Conservation (phyloP, 2,113 vertebrate genomes). For the Gavialis gangeticus region DNA sequence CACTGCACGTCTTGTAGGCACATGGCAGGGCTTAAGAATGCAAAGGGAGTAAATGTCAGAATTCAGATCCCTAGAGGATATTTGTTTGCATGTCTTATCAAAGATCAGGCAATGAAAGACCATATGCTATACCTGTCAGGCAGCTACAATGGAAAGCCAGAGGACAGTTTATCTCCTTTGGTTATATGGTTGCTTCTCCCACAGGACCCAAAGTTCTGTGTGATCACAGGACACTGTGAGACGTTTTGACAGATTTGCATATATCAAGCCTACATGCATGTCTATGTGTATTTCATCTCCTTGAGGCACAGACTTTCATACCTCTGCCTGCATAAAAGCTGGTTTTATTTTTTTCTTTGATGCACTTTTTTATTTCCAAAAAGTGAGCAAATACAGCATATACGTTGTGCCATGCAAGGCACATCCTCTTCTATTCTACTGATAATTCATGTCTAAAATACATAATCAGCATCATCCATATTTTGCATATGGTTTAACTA, state of each 20-base stretch:
- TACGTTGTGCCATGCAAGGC: neutral
- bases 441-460: neutral
- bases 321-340: accelerated
- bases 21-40: neutral
- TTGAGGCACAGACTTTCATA: neutral
- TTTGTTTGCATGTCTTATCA: neutral
- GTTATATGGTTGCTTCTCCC: neutral
- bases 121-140: neutral
- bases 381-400: neutral
- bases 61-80: neutral
- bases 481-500: neutral
- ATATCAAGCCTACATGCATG: neutral
- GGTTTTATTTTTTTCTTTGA: neutral
- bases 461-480: neutral
- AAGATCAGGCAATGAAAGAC: neutral
- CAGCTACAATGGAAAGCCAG: neutral
- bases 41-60: neutral
- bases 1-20: neutral
- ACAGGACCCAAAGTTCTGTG: neutral
- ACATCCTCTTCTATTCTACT: neutral
- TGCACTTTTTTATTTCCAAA: neutral
- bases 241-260: neutral
- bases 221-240: neutral
- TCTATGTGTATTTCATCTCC: accelerated
- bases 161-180: neutral